Base-by-base conservation (phyloP, 2,797 vertebrate species). In the Aselliscus stoliczkanus region DNA sequence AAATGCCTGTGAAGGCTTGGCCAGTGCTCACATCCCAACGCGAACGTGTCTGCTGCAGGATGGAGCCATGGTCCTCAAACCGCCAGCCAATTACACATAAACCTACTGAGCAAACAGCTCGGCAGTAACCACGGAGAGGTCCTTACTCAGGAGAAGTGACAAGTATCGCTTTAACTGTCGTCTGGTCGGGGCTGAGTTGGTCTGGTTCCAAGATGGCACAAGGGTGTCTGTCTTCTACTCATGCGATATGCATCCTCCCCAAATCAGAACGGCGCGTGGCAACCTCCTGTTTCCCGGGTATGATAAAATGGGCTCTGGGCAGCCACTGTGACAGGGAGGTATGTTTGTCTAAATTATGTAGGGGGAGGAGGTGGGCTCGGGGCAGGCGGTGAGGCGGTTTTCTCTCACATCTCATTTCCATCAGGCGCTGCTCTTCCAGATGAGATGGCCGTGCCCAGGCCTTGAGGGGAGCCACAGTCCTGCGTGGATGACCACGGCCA, bases 61-160 rank as follows among this genome's bases (percentile, higher is more conserved):
- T 4, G 0, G 39, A 8, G 18, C 2, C 21, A 1, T 1, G 1
- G n/a, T 15, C 52, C 39, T 60, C 12, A 3, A 75, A 31, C 5
- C 47, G 2, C 6, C 1, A 70, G 75, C 73, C n/a, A 2, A 31
- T 9, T 2, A 21, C 54, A 1, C 1, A 1, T 1, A 6, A 31
- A 42, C 17, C 72, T 20, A 2, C 85, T 37, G 65, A 65, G 73
- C 76, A 18, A 60, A 39, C 42, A 58, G 88, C 73, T 27, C 0
- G 0, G 47, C 15, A 0, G 1, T 56, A 29, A 3, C 60, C 70
- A 1, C 27, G 1, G 13, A 1, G 6, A 44, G 42, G 17, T 1
- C 34, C 20, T 44, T 3, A 7, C 21, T 42, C 58, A 60, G 7
- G 7, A 29, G 39, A 25, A 25, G 27, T 2, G 13, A 64, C 65